A percentile compares a stretch with the other conserved stretches of the same genome.
Evolutionary conservation across 2,113 vertebrate genomes (phyloP).

Genomic region (Illadopsis cleaveri): DNA sequence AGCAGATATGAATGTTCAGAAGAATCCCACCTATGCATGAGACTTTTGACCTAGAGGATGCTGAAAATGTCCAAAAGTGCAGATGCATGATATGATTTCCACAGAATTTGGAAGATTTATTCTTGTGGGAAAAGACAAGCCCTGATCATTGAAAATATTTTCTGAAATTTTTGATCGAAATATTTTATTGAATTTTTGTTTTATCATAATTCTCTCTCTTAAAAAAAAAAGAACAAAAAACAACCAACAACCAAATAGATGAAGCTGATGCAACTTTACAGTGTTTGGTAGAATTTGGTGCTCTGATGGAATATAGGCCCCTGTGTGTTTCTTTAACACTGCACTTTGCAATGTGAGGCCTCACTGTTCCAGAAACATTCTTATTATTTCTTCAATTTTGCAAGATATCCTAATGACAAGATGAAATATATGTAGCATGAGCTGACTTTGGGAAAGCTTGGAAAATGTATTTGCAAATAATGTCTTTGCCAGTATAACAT

Average conservation of each 20-base stretch:
- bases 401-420: neutral
- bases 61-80: neutral
- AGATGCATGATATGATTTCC: neutral
- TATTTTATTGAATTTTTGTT: neutral
- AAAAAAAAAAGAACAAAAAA: neutral
- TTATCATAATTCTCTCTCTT: neutral
- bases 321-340: neutral
- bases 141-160: neutral
- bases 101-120: neutral
- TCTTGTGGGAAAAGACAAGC: neutral
- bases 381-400: neutral
- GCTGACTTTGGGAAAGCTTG: neutral
- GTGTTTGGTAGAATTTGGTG: neutral
- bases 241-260: neutral
- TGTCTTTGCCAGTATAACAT: neutral
- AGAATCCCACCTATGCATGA: neutral
- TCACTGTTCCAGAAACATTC: neutral
- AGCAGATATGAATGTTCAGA: neutral
- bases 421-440: neutral
- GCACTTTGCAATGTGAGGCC: neutral
- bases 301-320: neutral
- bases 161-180: neutral
- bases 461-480: neutral
- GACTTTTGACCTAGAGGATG: neutral
- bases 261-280: neutral